Base-by-base conservation (phyloP, 2,113 vertebrate species). In the Trachemys scripta region DNA sequence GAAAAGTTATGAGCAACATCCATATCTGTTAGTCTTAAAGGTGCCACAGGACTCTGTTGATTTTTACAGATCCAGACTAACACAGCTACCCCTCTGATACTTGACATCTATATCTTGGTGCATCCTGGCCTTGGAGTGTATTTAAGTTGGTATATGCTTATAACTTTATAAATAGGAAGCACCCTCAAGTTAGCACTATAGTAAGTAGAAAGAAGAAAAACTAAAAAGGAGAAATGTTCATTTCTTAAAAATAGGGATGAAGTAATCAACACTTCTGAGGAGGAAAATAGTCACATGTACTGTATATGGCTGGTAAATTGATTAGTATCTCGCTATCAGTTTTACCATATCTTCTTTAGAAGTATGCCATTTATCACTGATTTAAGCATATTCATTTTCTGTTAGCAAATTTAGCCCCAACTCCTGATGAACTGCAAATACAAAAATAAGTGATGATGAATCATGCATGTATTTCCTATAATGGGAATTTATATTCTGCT, bases 141-240 rank as follows among this genome's bases (percentile, higher is more conserved):
- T n/a, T 69, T 29, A 69, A n/a, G 62, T n/a, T 69, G 65, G 1
- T 2, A 54, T 0, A 1, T 11, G 12, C 16, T 3, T 76, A 0
- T 8, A 88, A 62, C 59, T 81, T n/a, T 69, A 69, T 69, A 14
- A 69, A 9, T 20, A 69, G 62, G 35, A 69, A n/a, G 35, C 62
- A 69, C 16, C 16, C 62, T 69, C 31, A 27, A 25, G 20, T 27
- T 57, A 57, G 25, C 56, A n/a, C 35, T 69, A 69, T n/a, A n/a
- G 35, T n/a, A 69, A n/a, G 14, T 19, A n/a, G 35, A 31, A 8
- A n/a, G 47, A 24, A 27, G n/a, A 75, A 72, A 62, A 72, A 42
- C 54, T 27, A 47, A 25, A 35, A 38, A 2, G 47, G 2, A 49
- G 49, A 42, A 12, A 16, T 69, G 65, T n/a, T n/a, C 65, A n/a